Evolutionary conservation across 2,797 vertebrate species (phyloP).

Genomic region (Macropodus opercularis): DNA sequence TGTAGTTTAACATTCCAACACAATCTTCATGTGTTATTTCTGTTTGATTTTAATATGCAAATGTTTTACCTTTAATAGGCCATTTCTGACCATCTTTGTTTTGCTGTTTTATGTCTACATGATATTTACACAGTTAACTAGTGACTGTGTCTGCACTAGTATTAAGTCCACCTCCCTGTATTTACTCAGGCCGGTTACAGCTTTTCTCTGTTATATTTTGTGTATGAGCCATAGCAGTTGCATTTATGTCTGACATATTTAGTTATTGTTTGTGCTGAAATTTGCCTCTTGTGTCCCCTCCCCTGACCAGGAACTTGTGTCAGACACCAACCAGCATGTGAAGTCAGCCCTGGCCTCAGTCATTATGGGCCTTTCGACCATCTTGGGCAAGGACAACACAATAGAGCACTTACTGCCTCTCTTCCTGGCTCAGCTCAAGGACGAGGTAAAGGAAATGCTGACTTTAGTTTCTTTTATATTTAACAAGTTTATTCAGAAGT

Average conservation of each 20-base stretch:
- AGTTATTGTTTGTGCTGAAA: slow-evolving; percentile 40
- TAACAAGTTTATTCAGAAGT: slow-evolving; percentile 16
- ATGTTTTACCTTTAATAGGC: too few species aligned
- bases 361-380: slow-evolving; percentile 90
- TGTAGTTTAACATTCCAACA: too few species aligned
- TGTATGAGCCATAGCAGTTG: slow-evolving; percentile 16
- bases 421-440: slow-evolving; percentile 89
- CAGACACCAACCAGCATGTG: slow-evolving; percentile 90
- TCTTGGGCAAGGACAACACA: slow-evolving; percentile 90
- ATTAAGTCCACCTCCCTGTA: slow-evolving; percentile 28
- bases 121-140: slow-evolving; percentile 15
- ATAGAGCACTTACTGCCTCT: slow-evolving; percentile 89
- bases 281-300: slow-evolving; percentile 23
- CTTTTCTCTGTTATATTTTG: slow-evolving; percentile 11
- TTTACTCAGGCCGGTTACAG: slow-evolving; percentile 27
- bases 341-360: slow-evolving; percentile 90
- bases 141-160: slow-evolving; percentile 14
- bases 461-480: slow-evolving; percentile 4
- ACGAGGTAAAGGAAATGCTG: slow-evolving; percentile 81
- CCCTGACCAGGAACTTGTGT: slow-evolving; percentile 83
- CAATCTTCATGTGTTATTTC: too few species aligned
- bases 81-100: slow-evolving; percentile 6
- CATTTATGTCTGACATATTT: slow-evolving; percentile 27
- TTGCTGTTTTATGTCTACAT: slow-evolving; percentile 22
- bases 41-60: not conserved